Conservation (phyloP, 2,113 vertebrate genomes). For the Bufo bufo region DNA sequence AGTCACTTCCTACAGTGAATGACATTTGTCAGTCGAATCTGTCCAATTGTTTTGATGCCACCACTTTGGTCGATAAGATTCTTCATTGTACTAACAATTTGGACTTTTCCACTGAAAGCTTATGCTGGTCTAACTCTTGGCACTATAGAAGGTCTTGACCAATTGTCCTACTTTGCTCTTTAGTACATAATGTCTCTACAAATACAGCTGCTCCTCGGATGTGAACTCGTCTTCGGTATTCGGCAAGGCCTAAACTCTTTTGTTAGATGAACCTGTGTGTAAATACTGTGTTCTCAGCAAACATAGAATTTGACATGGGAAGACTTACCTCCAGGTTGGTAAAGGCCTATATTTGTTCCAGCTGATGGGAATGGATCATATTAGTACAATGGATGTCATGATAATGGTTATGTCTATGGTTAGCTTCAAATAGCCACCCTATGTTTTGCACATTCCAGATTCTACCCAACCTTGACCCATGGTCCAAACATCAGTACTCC, state of each 20-base stretch:
- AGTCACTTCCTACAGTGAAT: neutral
- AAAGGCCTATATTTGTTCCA: neutral
- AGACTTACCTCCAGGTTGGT: neutral
- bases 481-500: neutral
- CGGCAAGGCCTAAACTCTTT: neutral
- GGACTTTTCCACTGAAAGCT: neutral
- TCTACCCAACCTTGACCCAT: neutral
- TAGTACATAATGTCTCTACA: neutral
- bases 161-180: neutral
- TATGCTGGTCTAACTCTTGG: no score
- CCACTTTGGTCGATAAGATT: neutral
- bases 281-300: neutral
- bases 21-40: neutral
- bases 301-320: neutral
- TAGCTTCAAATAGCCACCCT: neutral
- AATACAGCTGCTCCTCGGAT: neutral
- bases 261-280: slow-evolving; percentile 19
- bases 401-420: neutral
- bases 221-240: no score
- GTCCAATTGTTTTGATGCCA: neutral
- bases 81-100: neutral
- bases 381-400: neutral
- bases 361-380: neutral
- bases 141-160: neutral
- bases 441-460: neutral